Conservation (phyloP, 2,888 invertebrate species). For the Pyrrhia umbra region DNA sequence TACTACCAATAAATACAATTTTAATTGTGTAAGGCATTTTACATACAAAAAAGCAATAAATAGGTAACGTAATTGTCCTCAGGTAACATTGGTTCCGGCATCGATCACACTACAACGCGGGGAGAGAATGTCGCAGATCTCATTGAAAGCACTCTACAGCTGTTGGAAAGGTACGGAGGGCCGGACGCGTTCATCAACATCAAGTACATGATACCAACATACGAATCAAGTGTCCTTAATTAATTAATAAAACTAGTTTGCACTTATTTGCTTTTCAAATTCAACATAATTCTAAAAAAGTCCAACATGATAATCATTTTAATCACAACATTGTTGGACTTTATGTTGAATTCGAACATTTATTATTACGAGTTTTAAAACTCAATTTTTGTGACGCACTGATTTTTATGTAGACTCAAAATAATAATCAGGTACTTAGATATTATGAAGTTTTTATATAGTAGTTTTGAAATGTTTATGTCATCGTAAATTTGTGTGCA, state of each 20-base stretch:
- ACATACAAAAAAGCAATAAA: no score
- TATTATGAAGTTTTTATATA: conserved; percentile 16
- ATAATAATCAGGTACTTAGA: conserved; percentile 19
- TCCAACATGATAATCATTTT: conserved; percentile 17
- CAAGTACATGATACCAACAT: conserved; percentile 99
- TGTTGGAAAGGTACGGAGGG: conserved; percentile 97
- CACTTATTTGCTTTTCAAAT: conserved; percentile 21
- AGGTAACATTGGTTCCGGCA: conserved; percentile 97
- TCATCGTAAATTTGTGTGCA: conserved; percentile 17
- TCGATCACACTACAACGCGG: conserved; percentile 96
- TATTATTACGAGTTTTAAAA: conserved; percentile 15
- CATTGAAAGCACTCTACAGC: conserved; percentile 97
- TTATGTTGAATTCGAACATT: conserved; percentile 18
- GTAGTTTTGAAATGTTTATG: conserved; percentile 13
- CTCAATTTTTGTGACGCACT: conserved; percentile 25
- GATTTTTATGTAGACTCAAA: conserved; percentile 7
- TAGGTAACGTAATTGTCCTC: no score
- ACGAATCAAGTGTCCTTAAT: conserved; percentile 97
- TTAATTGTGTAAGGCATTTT: no score
- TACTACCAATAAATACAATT: no score
- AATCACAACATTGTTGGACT: conserved; percentile 8
- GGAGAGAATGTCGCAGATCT: conserved; percentile 97
- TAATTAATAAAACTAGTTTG: conserved; percentile 70
- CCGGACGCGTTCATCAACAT: conserved; percentile 99
- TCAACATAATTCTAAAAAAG: conserved; percentile 20